Conservation (phyloP, 2,113 vertebrate species). For the Pseudorectes ferrugineus region DNA sequence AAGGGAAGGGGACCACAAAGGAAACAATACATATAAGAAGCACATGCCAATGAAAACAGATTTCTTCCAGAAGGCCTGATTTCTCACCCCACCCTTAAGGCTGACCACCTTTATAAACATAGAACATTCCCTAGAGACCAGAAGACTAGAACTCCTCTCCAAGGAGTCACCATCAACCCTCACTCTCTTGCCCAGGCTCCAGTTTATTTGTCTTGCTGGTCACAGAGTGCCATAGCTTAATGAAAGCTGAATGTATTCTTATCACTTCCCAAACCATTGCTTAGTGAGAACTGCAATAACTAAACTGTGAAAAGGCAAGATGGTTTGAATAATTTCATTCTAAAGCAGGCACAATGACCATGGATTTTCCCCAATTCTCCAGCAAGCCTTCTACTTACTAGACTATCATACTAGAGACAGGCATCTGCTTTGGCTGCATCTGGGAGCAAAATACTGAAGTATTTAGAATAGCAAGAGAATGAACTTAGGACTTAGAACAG, state of each 20-base stretch:
- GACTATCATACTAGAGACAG: background rate
- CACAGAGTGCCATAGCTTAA: background rate
- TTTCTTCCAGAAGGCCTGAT: background rate
- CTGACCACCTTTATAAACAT: background rate
- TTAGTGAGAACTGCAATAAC: background rate
- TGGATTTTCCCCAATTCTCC: background rate
- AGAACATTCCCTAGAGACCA: background rate
- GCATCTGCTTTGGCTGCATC: background rate
- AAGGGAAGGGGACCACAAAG: background rate
- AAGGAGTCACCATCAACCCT: background rate
- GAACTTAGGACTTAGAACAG: background rate
- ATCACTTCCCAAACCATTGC: background rate
- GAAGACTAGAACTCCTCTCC: background rate
- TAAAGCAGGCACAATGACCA: background rate
- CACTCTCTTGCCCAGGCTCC: background rate
- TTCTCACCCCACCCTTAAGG: background rate
- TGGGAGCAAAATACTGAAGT: background rate
- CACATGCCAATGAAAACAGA: background rate
- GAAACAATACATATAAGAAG: background rate
- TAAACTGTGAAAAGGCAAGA: background rate
- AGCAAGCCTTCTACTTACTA: background rate
- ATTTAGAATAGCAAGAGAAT: background rate
- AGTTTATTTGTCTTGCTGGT: background rate
- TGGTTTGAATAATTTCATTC: background rate
- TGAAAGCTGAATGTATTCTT: background rate